These are phyloP conservation scores for Lordiphosa collinella DNA, from an alignment of 1,140 invertebrate genomes.

Conservation along the genomic window DNA sequence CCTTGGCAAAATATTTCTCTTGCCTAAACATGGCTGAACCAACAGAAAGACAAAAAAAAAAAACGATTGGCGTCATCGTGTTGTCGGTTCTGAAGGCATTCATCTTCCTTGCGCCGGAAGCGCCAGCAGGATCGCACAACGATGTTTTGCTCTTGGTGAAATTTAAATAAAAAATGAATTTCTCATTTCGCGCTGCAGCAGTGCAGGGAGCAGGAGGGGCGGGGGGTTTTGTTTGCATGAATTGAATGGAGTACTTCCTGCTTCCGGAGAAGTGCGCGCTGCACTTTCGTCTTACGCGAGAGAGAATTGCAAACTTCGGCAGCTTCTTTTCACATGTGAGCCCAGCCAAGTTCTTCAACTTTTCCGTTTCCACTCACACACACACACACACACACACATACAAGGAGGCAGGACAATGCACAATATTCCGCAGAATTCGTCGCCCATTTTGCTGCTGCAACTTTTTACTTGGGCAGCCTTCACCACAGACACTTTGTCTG, in stretches of 20 bases:
- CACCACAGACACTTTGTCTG: slow-evolving; percentile 78
- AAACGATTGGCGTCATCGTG: slow-evolving; percentile 73
- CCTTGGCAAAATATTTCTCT: neutral
- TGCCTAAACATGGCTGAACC: neutral
- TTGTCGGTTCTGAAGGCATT: slow-evolving; percentile 75
- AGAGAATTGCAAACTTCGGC: slow-evolving; percentile 46
- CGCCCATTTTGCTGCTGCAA: slow-evolving; percentile 26
- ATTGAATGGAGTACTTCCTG: slow-evolving; percentile 72
- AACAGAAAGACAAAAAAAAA: slow-evolving; percentile 17
- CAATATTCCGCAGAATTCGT: slow-evolving; percentile 37
- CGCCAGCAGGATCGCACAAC: slow-evolving; percentile 35
- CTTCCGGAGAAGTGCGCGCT: slow-evolving; percentile 60
- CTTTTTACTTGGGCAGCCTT: slow-evolving; percentile 34
- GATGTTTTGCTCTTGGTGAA: slow-evolving; percentile 49
- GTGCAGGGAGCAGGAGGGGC: neutral
- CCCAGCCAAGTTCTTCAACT: slow-evolving; percentile 40
- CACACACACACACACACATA: too few species aligned
- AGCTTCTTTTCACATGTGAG: neutral
- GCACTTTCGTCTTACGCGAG: slow-evolving; percentile 56
- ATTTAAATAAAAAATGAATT: slow-evolving; percentile 76
- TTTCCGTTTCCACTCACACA: slow-evolving; percentile 6
- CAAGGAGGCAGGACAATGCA: slow-evolving; percentile 12
- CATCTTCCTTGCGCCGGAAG: slow-evolving; percentile 77
- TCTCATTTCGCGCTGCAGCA: slow-evolving; percentile 55
- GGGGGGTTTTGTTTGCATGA: slow-evolving; percentile 61